These are phyloP conservation scores for Scaeva pyrastri DNA, from an alignment of 2,888 invertebrate species.

Conservation along the genomic window DNA sequence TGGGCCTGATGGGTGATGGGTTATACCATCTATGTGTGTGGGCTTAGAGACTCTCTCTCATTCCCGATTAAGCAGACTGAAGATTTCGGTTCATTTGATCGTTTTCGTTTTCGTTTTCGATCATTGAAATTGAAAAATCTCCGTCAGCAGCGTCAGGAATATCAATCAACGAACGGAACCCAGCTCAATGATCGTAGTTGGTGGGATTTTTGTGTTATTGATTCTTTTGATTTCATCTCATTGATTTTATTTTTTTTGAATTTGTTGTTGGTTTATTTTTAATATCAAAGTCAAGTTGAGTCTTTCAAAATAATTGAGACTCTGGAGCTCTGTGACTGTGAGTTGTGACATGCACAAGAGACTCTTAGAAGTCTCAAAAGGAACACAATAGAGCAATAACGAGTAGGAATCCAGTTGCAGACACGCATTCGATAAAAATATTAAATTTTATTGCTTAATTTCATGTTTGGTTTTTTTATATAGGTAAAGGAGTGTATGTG, in stretches of 20 bases:
- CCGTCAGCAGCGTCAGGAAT: slow-evolving; percentile 72
- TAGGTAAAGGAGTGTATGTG: neutral
- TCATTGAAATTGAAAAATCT: slow-evolving; percentile 50
- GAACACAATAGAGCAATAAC: slow-evolving; percentile 63
- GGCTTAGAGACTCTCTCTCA: slow-evolving; percentile 24
- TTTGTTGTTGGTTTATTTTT: slow-evolving; percentile 12
- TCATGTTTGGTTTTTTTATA: slow-evolving; percentile 16
- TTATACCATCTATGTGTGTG: slow-evolving; percentile 63
- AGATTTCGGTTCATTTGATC: slow-evolving; percentile 75
- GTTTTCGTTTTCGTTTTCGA: no score
- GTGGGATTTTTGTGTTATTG: slow-evolving; percentile 63
- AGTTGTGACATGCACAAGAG: slow-evolving; percentile 53
- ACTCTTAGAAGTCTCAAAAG: slow-evolving; percentile 4
- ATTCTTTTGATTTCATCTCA: slow-evolving; percentile 20
- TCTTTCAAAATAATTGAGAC: slow-evolving; percentile 26
- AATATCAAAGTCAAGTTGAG: slow-evolving; percentile 57
- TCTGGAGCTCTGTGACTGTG: no score
- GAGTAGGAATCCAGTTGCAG: slow-evolving; percentile 48
- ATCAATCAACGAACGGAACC: slow-evolving; percentile 73
- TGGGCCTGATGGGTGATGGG: neutral
- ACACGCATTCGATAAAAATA: slow-evolving; percentile 59
- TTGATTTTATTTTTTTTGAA: slow-evolving; percentile 8
- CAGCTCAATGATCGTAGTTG: slow-evolving; percentile 68
- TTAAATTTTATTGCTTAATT: slow-evolving; percentile 74
- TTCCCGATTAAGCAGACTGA: neutral